Percentiles rank a stretch among this genome's conserved stretches.
Evolutionary conservation across 2,113 vertebrate genomes (phyloP).

Genomic region (Trogon surrucura): DNA sequence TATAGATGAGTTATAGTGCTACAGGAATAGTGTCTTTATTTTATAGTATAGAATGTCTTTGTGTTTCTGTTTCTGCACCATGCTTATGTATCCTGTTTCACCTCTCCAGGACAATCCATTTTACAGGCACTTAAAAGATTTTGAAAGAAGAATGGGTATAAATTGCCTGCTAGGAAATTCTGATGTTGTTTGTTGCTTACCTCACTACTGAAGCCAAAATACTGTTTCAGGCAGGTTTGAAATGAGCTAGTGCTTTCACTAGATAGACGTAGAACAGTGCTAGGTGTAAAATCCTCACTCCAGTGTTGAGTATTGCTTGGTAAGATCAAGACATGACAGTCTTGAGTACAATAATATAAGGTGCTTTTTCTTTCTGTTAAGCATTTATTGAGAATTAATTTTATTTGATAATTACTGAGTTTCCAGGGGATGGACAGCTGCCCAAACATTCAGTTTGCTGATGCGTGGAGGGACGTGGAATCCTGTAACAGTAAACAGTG

Average conservation of each 20-base stretch:
- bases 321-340: neutral
- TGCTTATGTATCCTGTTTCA: neutral
- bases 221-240: neutral
- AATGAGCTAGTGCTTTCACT: neutral
- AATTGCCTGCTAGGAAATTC: neutral
- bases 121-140: neutral
- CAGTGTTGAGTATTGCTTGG: neutral
- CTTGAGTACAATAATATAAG: neutral
- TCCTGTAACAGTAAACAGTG: neutral
- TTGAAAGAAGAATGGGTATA: neutral
- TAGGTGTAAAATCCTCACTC: neutral
- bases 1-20: accelerated
- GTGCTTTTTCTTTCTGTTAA: neutral
- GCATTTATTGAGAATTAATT: neutral
- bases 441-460: neutral
- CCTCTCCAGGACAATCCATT: neutral
- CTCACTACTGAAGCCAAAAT: neutral
- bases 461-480: accelerated
- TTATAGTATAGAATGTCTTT: neutral
- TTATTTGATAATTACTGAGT: neutral
- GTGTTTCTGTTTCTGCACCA: neutral
- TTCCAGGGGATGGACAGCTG: neutral
- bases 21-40: neutral
- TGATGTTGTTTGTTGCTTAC: neutral
- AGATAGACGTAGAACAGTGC: neutral